Evolutionary conservation across 2,888 invertebrate genomes (phyloP).

Genomic region (Erebia epiphron): DNA sequence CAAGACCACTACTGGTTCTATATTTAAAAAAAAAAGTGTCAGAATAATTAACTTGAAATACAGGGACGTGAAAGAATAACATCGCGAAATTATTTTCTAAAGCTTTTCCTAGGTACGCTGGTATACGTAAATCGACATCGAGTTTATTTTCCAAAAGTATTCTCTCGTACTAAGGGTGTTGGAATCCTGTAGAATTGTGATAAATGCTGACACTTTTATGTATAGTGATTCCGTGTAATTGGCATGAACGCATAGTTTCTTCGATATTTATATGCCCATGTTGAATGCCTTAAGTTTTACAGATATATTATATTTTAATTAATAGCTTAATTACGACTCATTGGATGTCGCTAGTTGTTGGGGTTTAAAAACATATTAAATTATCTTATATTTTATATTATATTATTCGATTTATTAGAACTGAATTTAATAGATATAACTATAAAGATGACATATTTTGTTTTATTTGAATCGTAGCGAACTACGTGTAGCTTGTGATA

Average conservation of each 20-base stretch:
- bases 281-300: constrained; percentile 14
- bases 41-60: too few species aligned
- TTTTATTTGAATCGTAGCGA: too few species aligned
- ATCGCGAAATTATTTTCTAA: too few species aligned
- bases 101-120: too few species aligned
- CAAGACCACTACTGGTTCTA: too few species aligned
- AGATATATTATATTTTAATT: constrained; percentile 14
- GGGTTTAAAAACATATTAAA: not conserved
- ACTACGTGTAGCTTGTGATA: too few species aligned
- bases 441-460: too few species aligned
- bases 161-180: not conserved
- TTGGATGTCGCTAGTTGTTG: not conserved
- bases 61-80: too few species aligned
- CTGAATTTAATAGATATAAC: too few species aligned
- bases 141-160: not conserved
- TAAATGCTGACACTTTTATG: constrained; percentile 29
- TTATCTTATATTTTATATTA: too few species aligned
- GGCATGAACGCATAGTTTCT: constrained; percentile 15
- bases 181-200: constrained; percentile 19
- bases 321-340: constrained; percentile 8
- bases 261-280: constrained; percentile 14
- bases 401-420: too few species aligned
- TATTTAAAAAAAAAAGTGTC: too few species aligned
- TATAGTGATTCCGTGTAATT: constrained; percentile 26
- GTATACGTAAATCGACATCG: not conserved